Evolutionary conservation across 2,797 vertebrate genomes (phyloP).

Genomic region (Silurus aristotelis): DNA sequence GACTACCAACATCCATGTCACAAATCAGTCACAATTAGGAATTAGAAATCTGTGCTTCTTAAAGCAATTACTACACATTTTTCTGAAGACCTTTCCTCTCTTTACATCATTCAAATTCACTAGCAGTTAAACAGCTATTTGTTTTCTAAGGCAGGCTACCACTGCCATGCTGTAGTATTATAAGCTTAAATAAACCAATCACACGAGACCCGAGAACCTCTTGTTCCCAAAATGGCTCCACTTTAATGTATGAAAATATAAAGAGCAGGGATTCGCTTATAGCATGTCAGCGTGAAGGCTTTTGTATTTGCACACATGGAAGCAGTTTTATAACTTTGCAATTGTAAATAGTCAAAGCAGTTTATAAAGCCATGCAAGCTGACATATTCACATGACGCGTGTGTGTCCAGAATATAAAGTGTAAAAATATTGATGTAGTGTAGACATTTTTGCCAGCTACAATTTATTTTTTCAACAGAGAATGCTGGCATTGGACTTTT

Average conservation of each 20-base stretch:
- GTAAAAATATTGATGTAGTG: neutral
- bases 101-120: constrained; percentile 34
- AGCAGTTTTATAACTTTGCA: constrained; percentile 59
- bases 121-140: constrained; percentile 61
- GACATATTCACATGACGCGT: constrained; percentile 29
- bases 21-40: constrained; percentile 41
- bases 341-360: constrained; percentile 50
- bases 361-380: constrained; percentile 50
- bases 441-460: constrained; percentile 2
- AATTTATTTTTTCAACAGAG: neutral
- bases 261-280: constrained; percentile 68
- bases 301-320: constrained; percentile 60
- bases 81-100: constrained; percentile 56
- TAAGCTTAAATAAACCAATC: constrained; percentile 71
- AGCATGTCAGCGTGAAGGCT: constrained; percentile 53
- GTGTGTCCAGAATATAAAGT: constrained; percentile 13
- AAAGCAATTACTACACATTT: constrained; percentile 43
- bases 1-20: neutral
- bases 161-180: constrained; percentile 55
- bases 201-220: constrained; percentile 64
- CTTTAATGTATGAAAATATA: constrained; percentile 65
- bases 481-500: neutral
- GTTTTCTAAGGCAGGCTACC: constrained; percentile 63
- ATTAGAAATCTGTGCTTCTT: constrained; percentile 51
- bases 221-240: constrained; percentile 64